A percentile compares a stretch with the other conserved stretches of the same genome.
These are phyloP conservation scores for Zoanthus sociatus DNA, from an alignment of 92 coral and sea anemone genomes.

Conservation along the genomic window DNA sequence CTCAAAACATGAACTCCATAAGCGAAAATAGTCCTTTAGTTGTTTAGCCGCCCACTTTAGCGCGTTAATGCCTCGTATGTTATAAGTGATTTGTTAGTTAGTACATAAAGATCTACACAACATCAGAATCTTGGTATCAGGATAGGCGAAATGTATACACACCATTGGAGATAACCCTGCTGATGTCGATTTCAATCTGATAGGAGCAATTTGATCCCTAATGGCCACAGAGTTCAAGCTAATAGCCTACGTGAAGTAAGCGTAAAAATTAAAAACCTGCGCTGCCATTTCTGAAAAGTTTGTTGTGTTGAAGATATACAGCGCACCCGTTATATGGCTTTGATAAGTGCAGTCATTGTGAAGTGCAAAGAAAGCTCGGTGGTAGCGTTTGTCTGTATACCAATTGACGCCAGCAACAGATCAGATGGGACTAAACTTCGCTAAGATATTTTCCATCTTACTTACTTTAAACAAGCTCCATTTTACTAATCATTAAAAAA, in stretches of 20 bases:
- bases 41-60: conserved; percentile 46
- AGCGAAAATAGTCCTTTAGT: not conserved
- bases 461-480: no score
- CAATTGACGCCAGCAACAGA: no score
- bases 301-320: not conserved
- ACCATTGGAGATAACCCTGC: conserved; percentile 38
- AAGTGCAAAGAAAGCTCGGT: conserved; percentile 9
- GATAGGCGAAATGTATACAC: conserved; percentile 54
- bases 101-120: conserved; percentile 53
- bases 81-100: conserved; percentile 51
- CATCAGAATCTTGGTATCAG: conserved; percentile 55
- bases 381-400: no score
- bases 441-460: no score
- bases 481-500: no score
- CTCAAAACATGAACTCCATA: not conserved
- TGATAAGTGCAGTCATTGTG: not conserved
- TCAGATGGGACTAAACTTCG: no score
- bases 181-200: conserved; percentile 55
- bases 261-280: not conserved
- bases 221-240: conserved; percentile 31
- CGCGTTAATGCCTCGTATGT: conserved; percentile 41
- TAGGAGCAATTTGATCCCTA: conserved; percentile 44
- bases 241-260: not conserved
- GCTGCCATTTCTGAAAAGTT: not conserved
- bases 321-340: not conserved